Conservation (phyloP, 2,888 invertebrate species). For the Tinea pellionella region DNA sequence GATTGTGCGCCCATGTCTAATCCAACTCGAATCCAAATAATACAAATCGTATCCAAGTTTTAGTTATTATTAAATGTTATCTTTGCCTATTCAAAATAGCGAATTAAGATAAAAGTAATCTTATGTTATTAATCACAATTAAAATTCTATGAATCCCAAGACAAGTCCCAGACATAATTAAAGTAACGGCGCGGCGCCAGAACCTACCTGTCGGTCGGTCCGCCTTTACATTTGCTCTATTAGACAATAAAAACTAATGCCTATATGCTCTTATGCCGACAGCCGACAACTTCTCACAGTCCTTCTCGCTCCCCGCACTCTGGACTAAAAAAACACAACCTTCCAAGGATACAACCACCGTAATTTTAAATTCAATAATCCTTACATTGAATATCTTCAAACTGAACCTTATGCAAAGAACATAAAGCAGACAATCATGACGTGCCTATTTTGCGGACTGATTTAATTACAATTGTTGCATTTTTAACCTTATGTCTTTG, state of each 20-base stretch:
- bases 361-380: conserved; percentile 24
- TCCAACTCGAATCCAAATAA: too few relatives aligned
- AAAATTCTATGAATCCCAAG: neutral
- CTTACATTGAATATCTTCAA: conserved; percentile 37
- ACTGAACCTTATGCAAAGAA: neutral
- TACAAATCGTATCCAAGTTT: too few relatives aligned
- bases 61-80: too few relatives aligned
- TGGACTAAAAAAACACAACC: conserved; percentile 57
- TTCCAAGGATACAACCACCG: conserved; percentile 66
- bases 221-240: conserved; percentile 57
- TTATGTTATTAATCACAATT: neutral
- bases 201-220: conserved; percentile 60
- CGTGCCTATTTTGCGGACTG: neutral
- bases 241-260: conserved; percentile 66
- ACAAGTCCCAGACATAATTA: conserved; percentile 48
- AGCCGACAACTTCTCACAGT: conserved; percentile 60
- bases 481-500: neutral
- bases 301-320: conserved; percentile 27
- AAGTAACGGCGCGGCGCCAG: conserved; percentile 62
- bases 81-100: neutral
- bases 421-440: neutral
- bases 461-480: neutral
- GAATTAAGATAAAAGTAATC: neutral
- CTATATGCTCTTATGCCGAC: conserved; percentile 44
- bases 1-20: too few relatives aligned